Conservation (phyloP, 2,797 vertebrate genomes). For the Tenualosa ilisha region DNA sequence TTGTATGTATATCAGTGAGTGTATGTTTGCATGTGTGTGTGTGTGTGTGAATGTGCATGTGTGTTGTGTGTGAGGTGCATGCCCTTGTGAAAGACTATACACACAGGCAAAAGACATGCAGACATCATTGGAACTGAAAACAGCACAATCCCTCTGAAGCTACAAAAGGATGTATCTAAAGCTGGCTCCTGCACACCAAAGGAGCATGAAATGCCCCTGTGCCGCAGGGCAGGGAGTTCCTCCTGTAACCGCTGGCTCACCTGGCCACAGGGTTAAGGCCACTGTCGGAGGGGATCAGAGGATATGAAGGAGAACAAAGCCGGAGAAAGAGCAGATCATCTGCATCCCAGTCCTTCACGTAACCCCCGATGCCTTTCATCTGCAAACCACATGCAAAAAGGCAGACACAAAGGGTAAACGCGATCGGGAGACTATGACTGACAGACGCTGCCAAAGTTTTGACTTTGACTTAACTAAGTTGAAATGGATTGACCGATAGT, state of each 20-base stretch:
- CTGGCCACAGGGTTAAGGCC: not conserved
- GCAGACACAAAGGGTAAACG: not conserved
- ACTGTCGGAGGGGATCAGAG: conserved; percentile 34
- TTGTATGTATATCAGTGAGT: not conserved
- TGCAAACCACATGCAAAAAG: conserved; percentile 33
- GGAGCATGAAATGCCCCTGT: not conserved
- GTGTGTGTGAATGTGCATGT: not conserved
- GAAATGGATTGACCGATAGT: not conserved
- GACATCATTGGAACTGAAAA: not conserved
- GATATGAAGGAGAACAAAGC: conserved; percentile 32
- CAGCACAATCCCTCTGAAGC: not conserved
- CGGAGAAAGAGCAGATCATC: conserved; percentile 33
- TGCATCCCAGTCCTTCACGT: conserved; percentile 11
- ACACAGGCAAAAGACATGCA: not conserved
- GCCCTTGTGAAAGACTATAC: not conserved
- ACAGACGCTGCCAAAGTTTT: not conserved
- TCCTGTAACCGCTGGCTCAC: not conserved
- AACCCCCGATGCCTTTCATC: conserved; percentile 29
- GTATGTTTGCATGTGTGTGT: not conserved
- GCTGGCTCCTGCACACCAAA: not conserved
- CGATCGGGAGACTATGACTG: not conserved
- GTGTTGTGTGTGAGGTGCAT: not conserved
- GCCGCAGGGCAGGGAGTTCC: conserved; percentile 21
- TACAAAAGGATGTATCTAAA: not conserved
- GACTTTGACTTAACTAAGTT: not conserved